Evolutionary conservation across 64 coral and sea anemone species (phyloP).

Genomic region (Anthopleura sola): DNA sequence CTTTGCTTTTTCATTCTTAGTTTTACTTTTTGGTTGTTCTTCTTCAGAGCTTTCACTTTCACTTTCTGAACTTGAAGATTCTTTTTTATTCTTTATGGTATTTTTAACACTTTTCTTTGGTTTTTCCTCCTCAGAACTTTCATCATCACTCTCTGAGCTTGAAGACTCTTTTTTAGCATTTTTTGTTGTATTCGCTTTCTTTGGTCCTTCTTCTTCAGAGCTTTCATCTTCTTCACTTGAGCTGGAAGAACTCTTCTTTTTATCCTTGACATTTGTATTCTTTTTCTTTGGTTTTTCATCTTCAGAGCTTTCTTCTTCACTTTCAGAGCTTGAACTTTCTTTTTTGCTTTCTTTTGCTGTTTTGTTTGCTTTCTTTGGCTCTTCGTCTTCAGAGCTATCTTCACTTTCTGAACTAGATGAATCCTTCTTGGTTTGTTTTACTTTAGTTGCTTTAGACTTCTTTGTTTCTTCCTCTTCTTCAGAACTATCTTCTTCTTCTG

Average conservation of each 20-base stretch:
- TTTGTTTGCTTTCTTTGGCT: background rate
- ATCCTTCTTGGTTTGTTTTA: conserved; percentile 21
- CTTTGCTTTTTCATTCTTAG: too few species aligned
- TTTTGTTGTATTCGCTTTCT: background rate
- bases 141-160: too few species aligned
- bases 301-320: background rate
- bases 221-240: background rate
- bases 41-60: too few species aligned
- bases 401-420: conserved; percentile 29
- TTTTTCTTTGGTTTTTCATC: conserved; percentile 27
- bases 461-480: conserved; percentile 22
- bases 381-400: conserved; percentile 3
- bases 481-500: background rate
- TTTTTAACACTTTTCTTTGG: too few species aligned
- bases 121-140: too few species aligned
- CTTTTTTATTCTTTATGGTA: too few species aligned
- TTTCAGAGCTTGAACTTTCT: background rate
- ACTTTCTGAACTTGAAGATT: too few species aligned
- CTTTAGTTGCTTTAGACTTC: background rate
- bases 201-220: background rate
- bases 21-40: too few species aligned
- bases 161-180: background rate
- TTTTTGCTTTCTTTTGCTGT: background rate
- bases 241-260: background rate
- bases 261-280: background rate